phyloP scores from a whole-genome alignment of 1,140 invertebrate genomes.

The Helicoverpa armigera region DNA sequence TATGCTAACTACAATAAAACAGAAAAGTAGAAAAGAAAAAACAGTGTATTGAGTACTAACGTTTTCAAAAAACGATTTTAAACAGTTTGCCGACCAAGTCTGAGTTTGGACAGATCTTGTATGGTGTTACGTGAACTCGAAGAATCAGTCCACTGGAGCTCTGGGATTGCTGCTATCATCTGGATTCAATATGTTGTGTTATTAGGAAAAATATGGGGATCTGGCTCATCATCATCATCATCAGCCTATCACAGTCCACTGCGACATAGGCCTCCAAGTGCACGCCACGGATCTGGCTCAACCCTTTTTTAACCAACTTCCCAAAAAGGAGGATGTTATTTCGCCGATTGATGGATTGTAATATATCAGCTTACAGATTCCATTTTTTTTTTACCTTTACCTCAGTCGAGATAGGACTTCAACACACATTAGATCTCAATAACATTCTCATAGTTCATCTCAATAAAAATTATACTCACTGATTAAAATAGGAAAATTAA shows the following conservation, averaged over 20 bases:
- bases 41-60: not conserved
- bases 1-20: conserved; percentile 30
- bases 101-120: conserved; percentile 73
- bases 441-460: not conserved
- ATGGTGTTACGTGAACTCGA: conserved; percentile 77
- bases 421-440: too few relatives aligned
- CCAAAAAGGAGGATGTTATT: too few relatives aligned
- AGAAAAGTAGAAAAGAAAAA: not conserved
- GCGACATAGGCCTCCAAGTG: too few relatives aligned
- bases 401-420: too few relatives aligned
- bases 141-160: conserved; percentile 77
- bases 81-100: conserved; percentile 65
- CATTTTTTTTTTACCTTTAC: too few relatives aligned
- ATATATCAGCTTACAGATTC: too few relatives aligned
- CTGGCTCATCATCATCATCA: too few relatives aligned
- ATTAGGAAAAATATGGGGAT: too few relatives aligned
- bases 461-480: not conserved
- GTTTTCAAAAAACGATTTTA: conserved; percentile 45
- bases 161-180: conserved; percentile 76
- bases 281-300: too few relatives aligned
- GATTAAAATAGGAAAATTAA: not conserved
- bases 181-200: conserved; percentile 42
- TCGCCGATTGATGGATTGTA: too few relatives aligned
- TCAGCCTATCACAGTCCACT: too few relatives aligned
- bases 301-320: too few relatives aligned